Conservation (phyloP, 2,888 invertebrate species). For the Linnaemya tessellans region DNA sequence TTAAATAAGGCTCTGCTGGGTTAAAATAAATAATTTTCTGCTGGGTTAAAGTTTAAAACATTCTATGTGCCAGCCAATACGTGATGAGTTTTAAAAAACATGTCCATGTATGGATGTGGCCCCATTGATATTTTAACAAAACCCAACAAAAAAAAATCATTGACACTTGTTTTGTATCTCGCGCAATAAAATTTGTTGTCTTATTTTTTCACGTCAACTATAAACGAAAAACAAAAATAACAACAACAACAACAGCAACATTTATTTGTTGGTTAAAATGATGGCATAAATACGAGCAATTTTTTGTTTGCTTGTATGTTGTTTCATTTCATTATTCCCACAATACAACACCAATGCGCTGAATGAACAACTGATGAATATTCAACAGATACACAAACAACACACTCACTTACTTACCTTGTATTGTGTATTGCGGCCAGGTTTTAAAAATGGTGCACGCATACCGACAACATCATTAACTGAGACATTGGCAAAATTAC, state of each 20-base stretch:
- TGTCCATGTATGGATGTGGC: neutral
- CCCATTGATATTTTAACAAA: neutral
- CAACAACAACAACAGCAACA: too few relatives aligned
- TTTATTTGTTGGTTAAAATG: constrained; percentile 31
- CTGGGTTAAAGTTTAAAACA: neutral
- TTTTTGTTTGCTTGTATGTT: constrained; percentile 31
- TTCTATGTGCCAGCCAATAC: neutral
- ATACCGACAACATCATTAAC: constrained; percentile 93
- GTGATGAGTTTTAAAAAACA: constrained; percentile 14
- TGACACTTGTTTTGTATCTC: constrained; percentile 11
- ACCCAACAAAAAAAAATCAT: too few relatives aligned
- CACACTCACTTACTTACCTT: constrained; percentile 85
- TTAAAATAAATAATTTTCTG: too few relatives aligned
- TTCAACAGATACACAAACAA: constrained; percentile 14
- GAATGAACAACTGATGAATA: constrained; percentile 11
- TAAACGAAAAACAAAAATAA: neutral
- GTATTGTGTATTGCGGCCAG: constrained; percentile 96
- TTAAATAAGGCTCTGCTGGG: too few relatives aligned
- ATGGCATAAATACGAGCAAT: constrained; percentile 34
- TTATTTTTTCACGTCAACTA: neutral
- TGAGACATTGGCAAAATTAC: constrained; percentile 91
- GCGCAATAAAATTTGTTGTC: neutral
- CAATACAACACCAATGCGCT: constrained; percentile 24
- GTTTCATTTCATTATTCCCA: constrained; percentile 23
- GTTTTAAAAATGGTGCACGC: constrained; percentile 94